phyloP scores from a whole-genome alignment of 2,113 vertebrate genomes.

The Pygoscelis antarcticus region DNA sequence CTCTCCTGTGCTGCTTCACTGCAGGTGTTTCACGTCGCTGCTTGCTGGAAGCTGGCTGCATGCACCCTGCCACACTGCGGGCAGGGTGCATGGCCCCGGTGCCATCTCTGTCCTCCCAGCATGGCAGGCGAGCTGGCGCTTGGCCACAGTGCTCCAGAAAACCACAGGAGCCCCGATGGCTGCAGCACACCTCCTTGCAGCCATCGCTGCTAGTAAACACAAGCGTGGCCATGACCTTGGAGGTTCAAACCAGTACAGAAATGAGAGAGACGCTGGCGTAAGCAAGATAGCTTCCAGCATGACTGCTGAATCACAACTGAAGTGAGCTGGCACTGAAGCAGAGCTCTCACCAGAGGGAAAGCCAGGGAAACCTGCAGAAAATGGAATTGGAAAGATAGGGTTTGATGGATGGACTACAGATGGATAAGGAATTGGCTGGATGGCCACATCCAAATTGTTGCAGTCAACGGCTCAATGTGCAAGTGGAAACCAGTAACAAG shows the following conservation, averaged over 20 bases:
- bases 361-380: not conserved
- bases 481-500: not conserved
- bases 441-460: fast-evolving
- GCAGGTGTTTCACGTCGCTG: not conserved
- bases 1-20: not conserved
- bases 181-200: not conserved
- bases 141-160: not conserved
- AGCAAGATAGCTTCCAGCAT: not conserved
- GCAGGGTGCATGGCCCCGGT: fast-evolving
- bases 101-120: fast-evolving
- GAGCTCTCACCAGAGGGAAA: not conserved
- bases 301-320: not conserved
- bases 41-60: not conserved
- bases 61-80: not conserved
- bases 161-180: not conserved
- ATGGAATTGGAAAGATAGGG: not conserved
- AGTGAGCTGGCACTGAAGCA: not conserved
- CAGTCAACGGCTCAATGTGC: not conserved
- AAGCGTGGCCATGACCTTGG: not conserved
- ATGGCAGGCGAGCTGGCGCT: fast-evolving
- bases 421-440: not conserved
- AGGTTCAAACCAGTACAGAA: not conserved
- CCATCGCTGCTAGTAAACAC: not conserved
- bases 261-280: fast-evolving
- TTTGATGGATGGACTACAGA: not conserved